phyloP scores from a whole-genome alignment of 1,140 invertebrate species.

The Neuroterus valhalla region DNA sequence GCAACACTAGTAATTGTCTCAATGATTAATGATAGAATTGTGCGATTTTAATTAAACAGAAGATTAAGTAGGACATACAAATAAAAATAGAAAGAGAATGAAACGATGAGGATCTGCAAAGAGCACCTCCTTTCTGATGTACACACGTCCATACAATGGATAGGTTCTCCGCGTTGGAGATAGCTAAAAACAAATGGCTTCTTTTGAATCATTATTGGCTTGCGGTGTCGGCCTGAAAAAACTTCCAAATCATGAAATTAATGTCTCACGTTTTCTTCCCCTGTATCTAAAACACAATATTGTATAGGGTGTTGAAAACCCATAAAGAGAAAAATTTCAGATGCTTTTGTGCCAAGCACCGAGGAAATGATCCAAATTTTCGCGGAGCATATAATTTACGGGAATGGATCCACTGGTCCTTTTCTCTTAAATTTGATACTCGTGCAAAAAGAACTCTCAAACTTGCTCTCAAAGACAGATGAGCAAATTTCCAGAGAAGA shows the following conservation, averaged over 20 bases:
- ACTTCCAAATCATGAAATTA: conserved; percentile 19
- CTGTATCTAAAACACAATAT: not conserved
- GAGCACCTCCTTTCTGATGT: conserved; percentile 46
- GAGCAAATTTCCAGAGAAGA: no score
- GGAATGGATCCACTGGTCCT: no score
- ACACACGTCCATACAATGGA: conserved; percentile 45
- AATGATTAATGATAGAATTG: not conserved
- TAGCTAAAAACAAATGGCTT: conserved; percentile 49
- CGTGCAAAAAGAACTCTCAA: no score
- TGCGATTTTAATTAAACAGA: not conserved
- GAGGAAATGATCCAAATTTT: no score
- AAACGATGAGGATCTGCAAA: conserved; percentile 6
- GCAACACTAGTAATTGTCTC: no score
- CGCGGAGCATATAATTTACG: no score
- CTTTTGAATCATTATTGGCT: conserved; percentile 45
- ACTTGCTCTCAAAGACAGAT: no score
- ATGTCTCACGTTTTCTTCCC: not conserved
- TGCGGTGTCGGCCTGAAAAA: conserved; percentile 33
- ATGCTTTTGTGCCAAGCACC: no score
- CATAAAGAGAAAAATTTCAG: no score
- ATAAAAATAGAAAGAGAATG: not conserved
- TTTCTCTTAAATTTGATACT: no score
- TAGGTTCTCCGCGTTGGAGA: conserved; percentile 44
- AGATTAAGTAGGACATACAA: not conserved
- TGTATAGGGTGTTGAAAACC: no score